These are phyloP conservation scores for Montipora sp. DNA, from an alignment of 64 coral and sea anemone genomes.

Conservation along the genomic window DNA sequence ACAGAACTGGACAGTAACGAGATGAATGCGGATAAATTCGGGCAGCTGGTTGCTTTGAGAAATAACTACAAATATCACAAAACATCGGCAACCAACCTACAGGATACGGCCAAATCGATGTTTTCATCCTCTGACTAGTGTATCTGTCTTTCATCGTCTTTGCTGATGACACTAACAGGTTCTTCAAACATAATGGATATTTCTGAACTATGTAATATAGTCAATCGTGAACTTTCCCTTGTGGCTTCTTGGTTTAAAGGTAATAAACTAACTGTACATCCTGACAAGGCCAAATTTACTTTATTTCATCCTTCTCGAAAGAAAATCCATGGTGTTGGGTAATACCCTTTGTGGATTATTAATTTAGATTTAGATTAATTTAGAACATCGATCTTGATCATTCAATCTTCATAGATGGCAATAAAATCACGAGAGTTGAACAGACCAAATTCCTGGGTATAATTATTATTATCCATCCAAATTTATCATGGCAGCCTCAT, in stretches of 20 bases:
- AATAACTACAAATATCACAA: too few species aligned
- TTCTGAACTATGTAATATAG: background rate
- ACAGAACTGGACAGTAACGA: too few species aligned
- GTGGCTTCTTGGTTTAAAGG: slow-evolving; percentile 21
- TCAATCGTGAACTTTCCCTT: background rate
- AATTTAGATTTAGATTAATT: too few species aligned
- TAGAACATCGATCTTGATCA: slow-evolving; percentile 38
- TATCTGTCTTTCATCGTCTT: slow-evolving; percentile 33
- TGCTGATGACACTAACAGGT: slow-evolving; percentile 37
- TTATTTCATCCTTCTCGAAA: slow-evolving; percentile 52
- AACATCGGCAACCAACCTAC: too few species aligned
- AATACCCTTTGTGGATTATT: too few species aligned
- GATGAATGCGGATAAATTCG: too few species aligned
- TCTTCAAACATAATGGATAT: slow-evolving; percentile 25
- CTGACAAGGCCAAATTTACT: slow-evolving; percentile 40
- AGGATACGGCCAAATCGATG: background rate
- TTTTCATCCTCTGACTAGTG: background rate
- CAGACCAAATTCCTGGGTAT: slow-evolving; percentile 32
- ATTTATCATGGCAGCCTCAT: slow-evolving; percentile 44
- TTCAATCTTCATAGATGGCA: slow-evolving; percentile 22
- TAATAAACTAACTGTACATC: slow-evolving; percentile 35
- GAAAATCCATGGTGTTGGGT: background rate
- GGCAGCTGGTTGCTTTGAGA: too few species aligned
- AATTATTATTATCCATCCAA: slow-evolving; percentile 35
- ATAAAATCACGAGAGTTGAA: slow-evolving; percentile 33